Conservation (phyloP, 2,113 vertebrate species). For the Megaceryle maxima region DNA sequence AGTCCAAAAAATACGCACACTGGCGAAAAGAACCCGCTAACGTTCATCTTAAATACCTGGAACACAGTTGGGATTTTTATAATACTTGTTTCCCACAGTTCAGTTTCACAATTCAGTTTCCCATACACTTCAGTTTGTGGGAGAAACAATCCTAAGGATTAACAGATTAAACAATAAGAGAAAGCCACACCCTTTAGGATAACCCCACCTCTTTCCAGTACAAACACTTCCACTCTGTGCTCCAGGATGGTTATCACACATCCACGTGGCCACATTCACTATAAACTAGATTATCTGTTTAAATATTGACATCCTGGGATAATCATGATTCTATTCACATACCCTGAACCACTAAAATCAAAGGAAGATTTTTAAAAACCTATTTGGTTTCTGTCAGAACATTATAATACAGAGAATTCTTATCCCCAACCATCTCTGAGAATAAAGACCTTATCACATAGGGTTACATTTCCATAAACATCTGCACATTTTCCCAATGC, state of each 20-base stretch:
- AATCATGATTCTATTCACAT: background rate
- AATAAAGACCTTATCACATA: background rate
- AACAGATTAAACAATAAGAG: background rate
- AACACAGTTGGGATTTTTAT: background rate
- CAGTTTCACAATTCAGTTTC: background rate
- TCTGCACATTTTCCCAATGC: background rate
- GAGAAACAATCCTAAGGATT: background rate
- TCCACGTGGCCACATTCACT: background rate
- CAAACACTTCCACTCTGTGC: background rate
- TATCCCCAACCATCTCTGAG: background rate
- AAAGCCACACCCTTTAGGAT: background rate
- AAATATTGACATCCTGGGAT: background rate
- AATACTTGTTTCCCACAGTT: background rate
- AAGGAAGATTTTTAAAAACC: background rate
- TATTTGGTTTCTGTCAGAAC: background rate
- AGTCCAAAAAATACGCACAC: background rate
- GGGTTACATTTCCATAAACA: background rate
- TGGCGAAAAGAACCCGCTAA: background rate
- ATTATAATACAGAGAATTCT: background rate
- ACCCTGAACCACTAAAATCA: background rate
- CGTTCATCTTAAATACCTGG: background rate
- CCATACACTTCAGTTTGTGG: background rate
- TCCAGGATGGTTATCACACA: background rate
- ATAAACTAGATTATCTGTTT: background rate
- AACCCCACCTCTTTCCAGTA: background rate